phyloP scores from a whole-genome alignment of 2,888 invertebrate genomes.

The Diploptera punctata region DNA sequence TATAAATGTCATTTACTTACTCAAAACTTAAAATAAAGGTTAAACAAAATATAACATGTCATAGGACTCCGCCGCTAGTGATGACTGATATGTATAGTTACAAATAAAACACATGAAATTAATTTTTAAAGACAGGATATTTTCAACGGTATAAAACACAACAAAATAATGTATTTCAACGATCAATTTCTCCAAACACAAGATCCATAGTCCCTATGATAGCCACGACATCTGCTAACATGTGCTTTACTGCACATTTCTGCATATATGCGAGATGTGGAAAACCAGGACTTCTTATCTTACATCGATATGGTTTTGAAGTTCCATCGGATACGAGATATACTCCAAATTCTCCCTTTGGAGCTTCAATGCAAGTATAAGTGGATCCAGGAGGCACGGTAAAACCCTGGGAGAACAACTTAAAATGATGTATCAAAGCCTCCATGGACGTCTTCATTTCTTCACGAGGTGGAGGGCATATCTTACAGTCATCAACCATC shows the following conservation, averaged over 20 bases:
- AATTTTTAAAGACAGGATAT: too few species aligned
- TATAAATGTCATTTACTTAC: too few species aligned
- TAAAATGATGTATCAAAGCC: conserved; percentile 97
- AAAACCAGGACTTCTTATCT: conserved; percentile 89
- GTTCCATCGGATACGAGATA: conserved; percentile 96
- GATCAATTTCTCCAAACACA: conserved; percentile 93
- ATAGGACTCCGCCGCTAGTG: too few species aligned
- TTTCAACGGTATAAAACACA: too few species aligned
- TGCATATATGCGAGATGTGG: conserved; percentile 88
- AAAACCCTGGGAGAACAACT: conserved; percentile 95
- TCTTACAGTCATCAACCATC: conserved; percentile 80
- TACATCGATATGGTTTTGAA: conserved; percentile 93
- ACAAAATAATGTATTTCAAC: too few species aligned
- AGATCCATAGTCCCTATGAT: conserved; percentile 95
- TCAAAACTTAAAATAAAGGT: too few species aligned
- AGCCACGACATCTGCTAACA: conserved; percentile 97
- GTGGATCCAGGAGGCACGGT: conserved; percentile 95
- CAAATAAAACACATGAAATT: too few species aligned
- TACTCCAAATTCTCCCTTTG: conserved; percentile 98
- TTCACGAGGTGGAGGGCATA: conserved; percentile 71
- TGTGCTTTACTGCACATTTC: conserved; percentile 84
- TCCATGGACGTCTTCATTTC: conserved; percentile 97
- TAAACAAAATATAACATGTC: too few species aligned
- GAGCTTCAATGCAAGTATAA: conserved; percentile 96
- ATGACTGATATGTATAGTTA: too few species aligned